These are phyloP conservation scores for Dichetophora obliterata DNA, from an alignment of 2,888 invertebrate genomes.

Conservation along the genomic window DNA sequence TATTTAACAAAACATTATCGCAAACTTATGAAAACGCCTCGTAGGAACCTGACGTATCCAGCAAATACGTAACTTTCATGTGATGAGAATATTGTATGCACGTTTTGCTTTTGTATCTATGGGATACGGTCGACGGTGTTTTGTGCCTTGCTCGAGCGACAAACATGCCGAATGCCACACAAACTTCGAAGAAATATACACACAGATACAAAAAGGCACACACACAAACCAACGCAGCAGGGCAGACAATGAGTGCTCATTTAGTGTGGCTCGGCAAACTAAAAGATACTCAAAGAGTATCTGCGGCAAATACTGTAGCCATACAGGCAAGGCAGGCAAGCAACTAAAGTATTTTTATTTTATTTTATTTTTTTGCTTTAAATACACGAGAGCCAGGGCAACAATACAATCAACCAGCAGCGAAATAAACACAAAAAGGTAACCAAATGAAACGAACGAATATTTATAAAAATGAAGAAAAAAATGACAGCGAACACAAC, in stretches of 20 bases:
- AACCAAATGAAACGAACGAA: neutral
- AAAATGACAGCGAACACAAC: neutral
- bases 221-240: neutral
- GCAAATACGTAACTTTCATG: too few relatives aligned
- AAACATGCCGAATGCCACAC: too few relatives aligned
- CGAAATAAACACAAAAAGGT: neutral
- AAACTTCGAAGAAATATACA: neutral
- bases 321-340: too few relatives aligned
- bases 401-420: neutral
- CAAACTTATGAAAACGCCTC: too few relatives aligned
- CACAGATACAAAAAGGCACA: neutral
- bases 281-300: neutral
- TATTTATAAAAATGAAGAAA: neutral
- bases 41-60: too few relatives aligned
- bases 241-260: neutral
- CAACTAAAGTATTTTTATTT: too few relatives aligned
- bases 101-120: neutral
- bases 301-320: neutral
- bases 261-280: neutral
- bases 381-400: neutral
- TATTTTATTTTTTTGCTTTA: neutral
- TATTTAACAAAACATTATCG: too few relatives aligned
- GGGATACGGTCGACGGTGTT: neutral
- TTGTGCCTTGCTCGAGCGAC: neutral
- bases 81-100: too few relatives aligned